Evolutionary conservation across 2,888 invertebrate genomes (phyloP), one percentile per base, ranked within the genome.

Genomic region (Philereme vetulata): DNA sequence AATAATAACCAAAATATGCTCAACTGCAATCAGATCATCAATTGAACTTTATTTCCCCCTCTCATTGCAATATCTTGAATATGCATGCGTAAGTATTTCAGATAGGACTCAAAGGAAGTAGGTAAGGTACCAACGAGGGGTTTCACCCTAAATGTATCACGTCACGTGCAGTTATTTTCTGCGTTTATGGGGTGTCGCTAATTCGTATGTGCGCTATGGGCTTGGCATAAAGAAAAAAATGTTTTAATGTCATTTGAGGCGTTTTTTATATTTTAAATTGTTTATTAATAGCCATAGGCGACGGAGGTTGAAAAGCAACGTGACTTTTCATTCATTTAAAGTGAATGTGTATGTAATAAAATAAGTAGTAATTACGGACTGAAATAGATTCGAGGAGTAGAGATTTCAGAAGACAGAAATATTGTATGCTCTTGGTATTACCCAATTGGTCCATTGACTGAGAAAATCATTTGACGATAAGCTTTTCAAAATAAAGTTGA

Each of bases 91-190:
- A 21, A 21, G 21, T 36, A 64, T 63, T 67, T 66, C 56, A 56
- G 66, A 64, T 49, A 61, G 57, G 56, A 56, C 66, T 59, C 64
- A 64, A 65, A 64, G 62, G 58, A 64, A 63, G 60, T 56, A 40
- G 9, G 42, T 57, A 44, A 21, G 43, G 53, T 46, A 72, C 50
- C 56, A 42, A 10, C 44, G 21, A 56, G 73, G 87, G 87, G 87
- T 81, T 81, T 63, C 78, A 82, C 86, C 87, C 86, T 82, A 65
- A 60, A 63, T 53, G 64, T 71, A 78, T 75, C 80, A 75, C 75
- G 78, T 75, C 80, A 75, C 75, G 78, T 81, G 82, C 80, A 78
- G 79, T 82, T 84, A 86, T 81, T 85, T 58, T 81, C 76, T 78
- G 77, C 78, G 70, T 83, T 78, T 75, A 78, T 75, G 71, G 70